Evolutionary conservation across 1,140 invertebrate genomes (phyloP).

Genomic region (Zaprionus ornatus): DNA sequence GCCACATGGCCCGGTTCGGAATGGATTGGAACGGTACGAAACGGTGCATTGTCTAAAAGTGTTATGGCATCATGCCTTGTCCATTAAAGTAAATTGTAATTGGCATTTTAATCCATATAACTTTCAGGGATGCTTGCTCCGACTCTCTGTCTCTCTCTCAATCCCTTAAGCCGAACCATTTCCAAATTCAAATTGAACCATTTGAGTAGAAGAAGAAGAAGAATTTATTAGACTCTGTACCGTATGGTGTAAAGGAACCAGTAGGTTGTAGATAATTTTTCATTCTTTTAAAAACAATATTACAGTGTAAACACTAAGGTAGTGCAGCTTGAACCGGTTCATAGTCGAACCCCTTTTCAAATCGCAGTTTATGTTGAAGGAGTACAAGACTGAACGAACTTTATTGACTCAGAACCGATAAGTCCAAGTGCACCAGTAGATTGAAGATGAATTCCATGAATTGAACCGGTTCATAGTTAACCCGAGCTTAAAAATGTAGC

Average conservation of each 20-base stretch:
- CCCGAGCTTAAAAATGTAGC: too few relatives aligned
- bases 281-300: background rate
- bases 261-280: background rate
- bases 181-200: background rate
- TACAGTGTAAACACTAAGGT: rapidly evolving
- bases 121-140: constrained; percentile 9
- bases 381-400: too few relatives aligned
- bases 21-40: constrained; percentile 11
- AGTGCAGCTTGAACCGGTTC: background rate
- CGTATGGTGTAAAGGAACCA: background rate
- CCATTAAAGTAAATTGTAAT: constrained; percentile 81
- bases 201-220: background rate
- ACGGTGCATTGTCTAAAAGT: constrained; percentile 40
- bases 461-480: background rate
- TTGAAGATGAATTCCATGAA: background rate
- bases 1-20: constrained; percentile 73
- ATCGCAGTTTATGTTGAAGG: background rate
- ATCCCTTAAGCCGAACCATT: background rate
- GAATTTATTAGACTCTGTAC: background rate
- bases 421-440: background rate
- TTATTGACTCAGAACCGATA: background rate
- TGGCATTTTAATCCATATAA: constrained; percentile 49
- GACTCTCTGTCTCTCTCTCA: background rate
- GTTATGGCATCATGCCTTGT: constrained; percentile 64
- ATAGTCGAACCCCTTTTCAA: background rate